Evolutionary conservation across 2,888 invertebrate genomes (phyloP), one percentile per base, ranked within the genome.

Genomic region (Phortica magna): DNA sequence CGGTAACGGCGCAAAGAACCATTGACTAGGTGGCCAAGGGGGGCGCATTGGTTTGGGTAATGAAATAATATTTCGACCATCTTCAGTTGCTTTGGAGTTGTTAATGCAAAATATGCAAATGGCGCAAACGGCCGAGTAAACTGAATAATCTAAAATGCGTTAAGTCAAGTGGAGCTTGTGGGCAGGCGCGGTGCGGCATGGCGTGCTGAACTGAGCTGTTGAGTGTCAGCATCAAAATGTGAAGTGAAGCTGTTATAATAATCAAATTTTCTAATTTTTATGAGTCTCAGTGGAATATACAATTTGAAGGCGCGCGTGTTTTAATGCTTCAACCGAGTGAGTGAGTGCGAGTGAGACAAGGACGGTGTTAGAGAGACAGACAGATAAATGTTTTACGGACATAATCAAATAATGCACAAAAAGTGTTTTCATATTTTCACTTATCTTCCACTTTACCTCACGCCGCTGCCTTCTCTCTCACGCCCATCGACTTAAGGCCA

Each of bases 251-350:
- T 85, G 84, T 84, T 87, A 85, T 85, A 86, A 88, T 89, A 89
- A 90, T 89, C 89, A 89, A 89, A 89, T 89, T 89, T 89, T 88
- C 87, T 89, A 89, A 89, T 89, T 89, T 89, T 89, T 89, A 89
- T 81, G 83, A 81, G 81, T 85, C 89, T 88, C 88, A 55, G 76
- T 78, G 83, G 86, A 78, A 70, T 77, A 76, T 14, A 31, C 5
- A 31, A 31, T 71, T 14, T 17, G 31, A 68, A 42, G 53, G 41
- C 57, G 72, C 68, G 72, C 41, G 14, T 39, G 4, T 31, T 70
- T 70, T 53, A 12, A 65, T 14, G 41, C 65, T 41, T 19, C 12
- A 14, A 19, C 48, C 19, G 0, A 31, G 9, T n/a, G n/a, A n/a
- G n/a, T n/a, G n/a, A 19, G 55, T 61, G 65, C 48, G 48, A 65